Base-by-base conservation (phyloP, 2,113 vertebrate genomes). In the Etia nguti region DNA sequence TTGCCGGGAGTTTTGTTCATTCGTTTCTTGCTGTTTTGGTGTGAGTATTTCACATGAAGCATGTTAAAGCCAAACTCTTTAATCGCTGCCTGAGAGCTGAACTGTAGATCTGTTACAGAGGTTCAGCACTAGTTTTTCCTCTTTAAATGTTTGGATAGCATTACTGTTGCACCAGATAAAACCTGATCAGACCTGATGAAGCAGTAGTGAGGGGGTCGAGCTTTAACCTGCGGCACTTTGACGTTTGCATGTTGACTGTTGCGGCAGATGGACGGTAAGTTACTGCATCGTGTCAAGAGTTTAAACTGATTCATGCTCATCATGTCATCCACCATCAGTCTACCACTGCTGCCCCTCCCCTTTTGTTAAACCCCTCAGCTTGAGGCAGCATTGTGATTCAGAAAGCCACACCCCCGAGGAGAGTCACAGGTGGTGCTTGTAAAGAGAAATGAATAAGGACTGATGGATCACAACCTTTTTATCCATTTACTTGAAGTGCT, bases 1-100 rank as follows among this genome's bases (percentile, higher is more conserved):
- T 86, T 79, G 85, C 82, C 73, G 65, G 88, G 90, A 92, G 59
- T 93, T 88, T 91, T 83, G 46, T 92, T 86, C 62, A 81, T 90
- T 86, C 8, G 79, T 54, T 86, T 65, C 36, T 89, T 83, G 68
- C 90, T 10, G 56, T 94, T 77, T 31, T 75, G 73, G 68, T 90
- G 88, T 93, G 94, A 92, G 94, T 95, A 94, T 95, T 92, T 91
- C 7, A 50, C 85, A 52, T 82, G 18, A 4, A 62, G 65, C 34
- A 12, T 3, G 36, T 81, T 89, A 82, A 92, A 92, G 85, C 91
- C 81, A 41, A 84, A 56, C 86, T 92, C 90, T 91, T 50, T 56
- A 43, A 26, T 18, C 41, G 3, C 56, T 16, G 52, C 46, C 81
- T 62, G 1, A 9, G 4, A 0, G 1, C 29, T 20, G 6, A 75